A percentile compares a stretch with the other conserved stretches of the same genome.
Conservation (phyloP, 2,113 vertebrate genomes). For the Candoia aspera region DNA sequence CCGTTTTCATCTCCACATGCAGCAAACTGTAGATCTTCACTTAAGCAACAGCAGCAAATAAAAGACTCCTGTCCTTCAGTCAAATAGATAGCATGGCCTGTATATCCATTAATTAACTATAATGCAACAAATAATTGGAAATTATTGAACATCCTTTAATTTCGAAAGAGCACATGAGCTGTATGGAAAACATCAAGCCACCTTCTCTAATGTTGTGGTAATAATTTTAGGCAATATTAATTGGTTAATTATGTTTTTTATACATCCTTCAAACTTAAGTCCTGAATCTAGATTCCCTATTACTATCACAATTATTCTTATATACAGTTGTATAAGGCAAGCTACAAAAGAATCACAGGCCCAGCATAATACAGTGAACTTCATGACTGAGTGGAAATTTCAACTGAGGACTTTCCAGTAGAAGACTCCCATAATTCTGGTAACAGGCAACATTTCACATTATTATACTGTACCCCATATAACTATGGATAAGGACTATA, state of each 20-base stretch:
- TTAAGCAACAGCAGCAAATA: slow-evolving; percentile 86
- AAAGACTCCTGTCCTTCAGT: slow-evolving; percentile 75
- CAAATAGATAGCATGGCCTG: slow-evolving; percentile 77
- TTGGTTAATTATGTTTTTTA: neutral
- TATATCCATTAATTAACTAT: slow-evolving; percentile 83
- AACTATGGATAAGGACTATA: neutral
- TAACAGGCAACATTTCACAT: neutral
- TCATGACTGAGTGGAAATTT: neutral
- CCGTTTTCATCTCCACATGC: slow-evolving; percentile 85
- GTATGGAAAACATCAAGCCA: neutral
- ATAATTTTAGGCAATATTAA: neutral
- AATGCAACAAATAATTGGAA: slow-evolving; percentile 52
- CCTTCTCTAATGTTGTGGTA: neutral
- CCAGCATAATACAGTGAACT: neutral
- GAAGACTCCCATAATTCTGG: neutral
- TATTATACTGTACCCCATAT: neutral
- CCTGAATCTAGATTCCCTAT: neutral
- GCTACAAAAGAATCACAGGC: neutral
- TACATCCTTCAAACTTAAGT: neutral
- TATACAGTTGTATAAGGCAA: neutral
- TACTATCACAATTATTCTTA: neutral
- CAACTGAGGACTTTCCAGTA: neutral
- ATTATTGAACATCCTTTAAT: neutral
- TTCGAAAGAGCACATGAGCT: neutral
- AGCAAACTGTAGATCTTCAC: slow-evolving; percentile 70